Base-by-base conservation (phyloP, 1,140 invertebrate genomes). In the Drosophila lini region DNA sequence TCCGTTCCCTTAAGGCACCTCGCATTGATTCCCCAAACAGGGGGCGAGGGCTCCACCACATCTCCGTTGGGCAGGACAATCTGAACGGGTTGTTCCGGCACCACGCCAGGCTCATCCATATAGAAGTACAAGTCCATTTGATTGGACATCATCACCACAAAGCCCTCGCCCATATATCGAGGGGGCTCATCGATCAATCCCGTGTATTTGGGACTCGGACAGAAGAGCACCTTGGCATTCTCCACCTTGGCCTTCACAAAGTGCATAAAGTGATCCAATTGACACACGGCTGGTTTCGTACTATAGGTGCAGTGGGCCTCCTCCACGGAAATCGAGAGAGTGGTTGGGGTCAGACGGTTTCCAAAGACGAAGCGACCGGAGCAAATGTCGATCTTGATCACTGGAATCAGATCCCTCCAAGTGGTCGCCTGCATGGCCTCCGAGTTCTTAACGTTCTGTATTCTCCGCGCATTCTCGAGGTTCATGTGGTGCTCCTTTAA, bases 1-100 rank as follows among this genome's bases (percentile, higher is more conserved):
- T 99, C 97, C 0, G 98, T 99, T 25, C 94, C 98, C 94, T 99
- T 98, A 3, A 98, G 97, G 94, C 98, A 99, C 92, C 98, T 98
- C 19, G 99, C 97, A 92, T 98, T 98, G 5, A 99, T 95, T 3
- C 98, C 98, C 97, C 97, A 98, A 74, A 98, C 97, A 0, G 98
- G 98, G 15, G 97, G 97, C 65, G 97, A 97, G 15, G 97, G 96
- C 86, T 98, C 96, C 7, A 98, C 96, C 53, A 98, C 95, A 92
- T 99, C 98, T 0, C 98, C 98, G 93, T 98, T 98, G 0, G 97
- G 97, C 56, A 99, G 92, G 79, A 96, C 95, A n/a, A 98, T 94
- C 92, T 97, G 95, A 74, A 98, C 97, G 5, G 97, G 97, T 88
- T 97, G 96, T 88, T 97, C 96, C 1, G 97, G 97, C 5, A 98